Evolutionary conservation across 2,888 invertebrate genomes (phyloP).

Genomic region (Phorcus lineatus): DNA sequence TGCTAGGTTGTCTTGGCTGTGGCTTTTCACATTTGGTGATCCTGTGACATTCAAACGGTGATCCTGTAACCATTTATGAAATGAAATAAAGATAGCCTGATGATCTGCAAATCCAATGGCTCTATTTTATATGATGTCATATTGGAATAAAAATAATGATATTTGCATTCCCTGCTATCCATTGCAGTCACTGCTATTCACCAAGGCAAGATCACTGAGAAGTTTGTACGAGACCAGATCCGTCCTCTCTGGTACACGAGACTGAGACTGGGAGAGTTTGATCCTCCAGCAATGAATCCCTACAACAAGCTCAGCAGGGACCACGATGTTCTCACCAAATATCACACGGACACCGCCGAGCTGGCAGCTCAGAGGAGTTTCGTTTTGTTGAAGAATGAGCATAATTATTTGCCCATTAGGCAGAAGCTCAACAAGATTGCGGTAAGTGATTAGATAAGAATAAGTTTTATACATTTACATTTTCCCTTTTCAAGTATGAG

Average conservation of each 20-base stretch:
- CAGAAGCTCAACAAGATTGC: conserved; percentile 1
- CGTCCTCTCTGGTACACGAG: conserved; percentile 62
- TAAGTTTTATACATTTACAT: too few species aligned
- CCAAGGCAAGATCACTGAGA: conserved; percentile 46
- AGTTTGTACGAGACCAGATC: conserved; percentile 45
- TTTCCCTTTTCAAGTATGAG: too few species aligned
- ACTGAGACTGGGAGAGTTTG: conserved; percentile 67
- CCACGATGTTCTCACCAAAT: conserved; percentile 48
- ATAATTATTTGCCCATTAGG: background rate
- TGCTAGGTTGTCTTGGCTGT: too few species aligned
- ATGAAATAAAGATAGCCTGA: too few species aligned
- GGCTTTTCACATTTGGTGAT: too few species aligned
- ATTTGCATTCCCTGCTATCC: too few species aligned
- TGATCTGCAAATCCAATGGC: too few species aligned
- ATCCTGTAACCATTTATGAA: too few species aligned
- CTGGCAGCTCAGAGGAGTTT: conserved; percentile 59
- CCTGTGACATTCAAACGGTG: too few species aligned
- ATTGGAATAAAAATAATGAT: too few species aligned
- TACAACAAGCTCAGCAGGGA: conserved; percentile 51
- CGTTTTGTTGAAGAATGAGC: background rate
- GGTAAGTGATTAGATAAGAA: conserved; percentile 24
- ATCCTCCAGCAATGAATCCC: conserved; percentile 65
- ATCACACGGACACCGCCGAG: conserved; percentile 47
- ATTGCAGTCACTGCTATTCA: conserved; percentile 49
- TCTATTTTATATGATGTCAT: too few species aligned